Conservation (phyloP, 2,113 vertebrate genomes). For the Fulmarus glacialis region DNA sequence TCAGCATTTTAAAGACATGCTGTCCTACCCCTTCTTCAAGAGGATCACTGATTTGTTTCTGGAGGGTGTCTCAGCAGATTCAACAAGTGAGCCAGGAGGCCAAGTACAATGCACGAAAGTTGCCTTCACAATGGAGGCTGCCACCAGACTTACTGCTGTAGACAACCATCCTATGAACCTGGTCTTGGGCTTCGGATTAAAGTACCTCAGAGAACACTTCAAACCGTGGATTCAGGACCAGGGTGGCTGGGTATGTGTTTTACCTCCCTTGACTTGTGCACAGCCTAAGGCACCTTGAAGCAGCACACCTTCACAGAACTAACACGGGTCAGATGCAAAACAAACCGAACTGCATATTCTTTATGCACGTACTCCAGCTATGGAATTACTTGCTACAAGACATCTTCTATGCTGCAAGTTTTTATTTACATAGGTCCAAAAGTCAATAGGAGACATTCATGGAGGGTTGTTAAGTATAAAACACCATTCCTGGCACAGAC, state of each 20-base stretch:
- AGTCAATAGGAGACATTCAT: neutral
- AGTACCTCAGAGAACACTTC: constrained; percentile 81
- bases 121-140: constrained; percentile 80
- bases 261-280: neutral
- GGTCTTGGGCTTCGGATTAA: constrained; percentile 80
- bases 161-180: constrained; percentile 78
- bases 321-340: neutral
- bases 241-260: constrained; percentile 82
- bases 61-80: neutral
- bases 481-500: neutral
- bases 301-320: neutral
- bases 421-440: neutral
- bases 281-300: neutral
- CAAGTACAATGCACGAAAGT: constrained; percentile 64
- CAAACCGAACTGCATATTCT: neutral
- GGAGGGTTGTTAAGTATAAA: neutral
- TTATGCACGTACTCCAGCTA: neutral
- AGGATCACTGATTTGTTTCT: constrained; percentile 67
- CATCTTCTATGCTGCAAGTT: neutral
- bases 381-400: neutral
- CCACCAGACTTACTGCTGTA: constrained; percentile 72
- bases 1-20: neutral
- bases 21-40: constrained; percentile 73
- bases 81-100: neutral
- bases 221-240: constrained; percentile 77